phyloP scores from a whole-genome alignment of 2,888 invertebrate species.

The Blastobasis lacticolella region DNA sequence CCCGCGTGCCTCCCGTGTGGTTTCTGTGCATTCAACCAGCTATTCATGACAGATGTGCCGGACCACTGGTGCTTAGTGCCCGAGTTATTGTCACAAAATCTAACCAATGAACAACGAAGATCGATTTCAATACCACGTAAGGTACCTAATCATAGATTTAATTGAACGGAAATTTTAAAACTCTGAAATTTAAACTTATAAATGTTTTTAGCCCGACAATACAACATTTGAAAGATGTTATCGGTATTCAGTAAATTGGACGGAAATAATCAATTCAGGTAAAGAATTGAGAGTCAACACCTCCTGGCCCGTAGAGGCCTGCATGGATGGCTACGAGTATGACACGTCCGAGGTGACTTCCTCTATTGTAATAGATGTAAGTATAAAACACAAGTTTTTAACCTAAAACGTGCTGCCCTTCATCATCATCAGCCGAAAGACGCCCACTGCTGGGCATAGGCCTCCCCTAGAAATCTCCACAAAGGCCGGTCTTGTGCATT shows the following conservation, averaged over 20 bases:
- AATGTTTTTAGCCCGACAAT: constrained; percentile 44
- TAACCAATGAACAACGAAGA: constrained; percentile 75
- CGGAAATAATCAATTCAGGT: constrained; percentile 55
- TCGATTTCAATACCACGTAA: constrained; percentile 78
- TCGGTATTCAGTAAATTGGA: constrained; percentile 84
- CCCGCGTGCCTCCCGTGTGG: constrained; percentile 93
- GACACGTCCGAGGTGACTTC: constrained; percentile 80
- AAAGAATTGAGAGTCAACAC: constrained; percentile 41
- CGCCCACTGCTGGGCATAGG: too few species aligned
- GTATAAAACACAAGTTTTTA: constrained; percentile 20
- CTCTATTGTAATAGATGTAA: constrained; percentile 89
- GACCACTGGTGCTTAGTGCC: constrained; percentile 90
- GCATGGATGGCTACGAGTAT: constrained; percentile 87
- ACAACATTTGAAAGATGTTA: constrained; percentile 79
- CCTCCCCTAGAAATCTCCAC: too few species aligned
- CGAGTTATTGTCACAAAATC: constrained; percentile 69
- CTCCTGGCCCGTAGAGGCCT: constrained; percentile 80
- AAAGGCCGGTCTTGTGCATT: too few species aligned
- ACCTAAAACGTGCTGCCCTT: too few species aligned
- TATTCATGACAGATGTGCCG: constrained; percentile 92
- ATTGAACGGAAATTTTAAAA: constrained; percentile 14
- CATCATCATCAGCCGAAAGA: too few species aligned
- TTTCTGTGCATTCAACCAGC: constrained; percentile 93
- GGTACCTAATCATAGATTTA: constrained; percentile 33
- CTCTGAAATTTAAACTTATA: background rate